Percentiles rank a stretch among this genome's conserved stretches.
These are phyloP conservation scores for Malurus alboscapulatus DNA, from an alignment of 2,113 vertebrate species.

Conservation along the genomic window DNA sequence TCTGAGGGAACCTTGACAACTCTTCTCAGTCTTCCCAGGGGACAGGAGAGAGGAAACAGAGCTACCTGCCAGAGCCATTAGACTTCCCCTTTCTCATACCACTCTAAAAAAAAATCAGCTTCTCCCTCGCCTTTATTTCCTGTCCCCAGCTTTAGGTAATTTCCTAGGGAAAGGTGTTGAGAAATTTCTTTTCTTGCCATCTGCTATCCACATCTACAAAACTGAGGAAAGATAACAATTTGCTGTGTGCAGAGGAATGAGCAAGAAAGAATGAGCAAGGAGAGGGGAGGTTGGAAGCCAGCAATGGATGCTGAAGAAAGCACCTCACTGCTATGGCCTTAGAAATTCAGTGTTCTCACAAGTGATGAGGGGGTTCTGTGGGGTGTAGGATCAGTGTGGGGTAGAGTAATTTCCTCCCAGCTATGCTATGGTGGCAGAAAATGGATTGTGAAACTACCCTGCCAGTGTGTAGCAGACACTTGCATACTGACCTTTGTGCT, in stretches of 20 bases:
- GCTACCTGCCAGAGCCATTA: background rate
- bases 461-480: accelerated
- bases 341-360: background rate
- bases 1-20: background rate
- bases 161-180: background rate
- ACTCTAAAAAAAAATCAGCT: background rate
- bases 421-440: background rate
- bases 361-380: background rate
- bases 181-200: background rate
- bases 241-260: background rate
- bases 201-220: background rate
- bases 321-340: accelerated
- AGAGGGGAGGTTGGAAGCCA: background rate
- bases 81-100: background rate
- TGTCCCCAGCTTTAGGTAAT: background rate
- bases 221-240: background rate
- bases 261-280: background rate
- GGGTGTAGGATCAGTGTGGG: accelerated
- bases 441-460: background rate
- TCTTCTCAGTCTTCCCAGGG: background rate
- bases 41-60: background rate
- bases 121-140: accelerated
- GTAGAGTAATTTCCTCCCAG: background rate
- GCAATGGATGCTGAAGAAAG: background rate
- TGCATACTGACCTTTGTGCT: background rate